Evolutionary conservation across 2,113 vertebrate species (phyloP).

Genomic region (Morone chrysops): DNA sequence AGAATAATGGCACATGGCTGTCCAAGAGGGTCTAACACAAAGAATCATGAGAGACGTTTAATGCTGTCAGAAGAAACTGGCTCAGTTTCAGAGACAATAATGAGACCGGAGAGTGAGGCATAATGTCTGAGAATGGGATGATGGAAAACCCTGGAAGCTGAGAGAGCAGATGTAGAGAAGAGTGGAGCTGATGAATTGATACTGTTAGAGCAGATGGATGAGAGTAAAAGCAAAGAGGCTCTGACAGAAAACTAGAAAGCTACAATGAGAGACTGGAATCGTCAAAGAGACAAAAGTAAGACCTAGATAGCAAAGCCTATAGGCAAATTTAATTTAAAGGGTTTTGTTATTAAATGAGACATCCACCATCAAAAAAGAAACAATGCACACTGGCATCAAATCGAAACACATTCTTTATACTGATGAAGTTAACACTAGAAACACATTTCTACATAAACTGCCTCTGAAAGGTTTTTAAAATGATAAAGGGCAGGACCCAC

Average conservation of each 20-base stretch:
- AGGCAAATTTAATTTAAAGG: conserved; percentile 61
- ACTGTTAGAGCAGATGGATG: conserved; percentile 51
- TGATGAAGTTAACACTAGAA: conserved; percentile 45
- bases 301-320: conserved; percentile 33
- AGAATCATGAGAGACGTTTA: conserved; percentile 71
- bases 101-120: conserved; percentile 57
- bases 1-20: conserved; percentile 48
- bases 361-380: conserved; percentile 55
- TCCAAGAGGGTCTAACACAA: conserved; percentile 54
- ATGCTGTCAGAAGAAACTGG: conserved; percentile 65
- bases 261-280: conserved; percentile 13
- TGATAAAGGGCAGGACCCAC: background rate
- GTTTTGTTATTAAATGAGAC: conserved; percentile 64
- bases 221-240: conserved; percentile 40
- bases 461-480: background rate
- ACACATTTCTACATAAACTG: background rate
- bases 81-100: conserved; percentile 68
- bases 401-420: conserved; percentile 60
- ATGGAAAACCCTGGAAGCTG: conserved; percentile 65
- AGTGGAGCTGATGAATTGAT: conserved; percentile 68
- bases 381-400: conserved; percentile 54
- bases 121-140: conserved; percentile 58
- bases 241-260: conserved; percentile 46
- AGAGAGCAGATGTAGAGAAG: conserved; percentile 60
- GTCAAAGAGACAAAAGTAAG: conserved; percentile 39